Conservation (phyloP, 2,797 vertebrate species). For the Hoplostethus mediterraneus region DNA sequence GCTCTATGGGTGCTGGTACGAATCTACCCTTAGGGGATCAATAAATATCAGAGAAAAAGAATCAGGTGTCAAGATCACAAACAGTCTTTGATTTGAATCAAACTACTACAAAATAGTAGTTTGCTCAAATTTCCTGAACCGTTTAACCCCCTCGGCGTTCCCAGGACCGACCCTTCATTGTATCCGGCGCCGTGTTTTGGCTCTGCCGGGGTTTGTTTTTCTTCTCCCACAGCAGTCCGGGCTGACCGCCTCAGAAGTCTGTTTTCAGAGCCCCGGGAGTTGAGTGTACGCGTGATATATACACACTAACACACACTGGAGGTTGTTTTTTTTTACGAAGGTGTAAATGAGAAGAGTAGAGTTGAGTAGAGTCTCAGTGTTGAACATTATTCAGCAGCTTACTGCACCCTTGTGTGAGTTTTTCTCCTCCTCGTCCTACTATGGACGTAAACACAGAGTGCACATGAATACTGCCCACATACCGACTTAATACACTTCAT, state of each 20-base stretch:
- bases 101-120: background rate
- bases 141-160: background rate
- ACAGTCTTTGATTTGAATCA: no score
- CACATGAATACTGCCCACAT: background rate
- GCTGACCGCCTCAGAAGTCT: slow-evolving; percentile 46
- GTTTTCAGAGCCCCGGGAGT: slow-evolving; percentile 58
- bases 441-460: slow-evolving; percentile 38
- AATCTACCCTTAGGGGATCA: no score
- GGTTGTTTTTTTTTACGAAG: slow-evolving; percentile 44
- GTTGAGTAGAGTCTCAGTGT: slow-evolving; percentile 25
- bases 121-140: background rate
- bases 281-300: slow-evolving; percentile 45
- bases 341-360: slow-evolving; percentile 46
- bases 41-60: no score
- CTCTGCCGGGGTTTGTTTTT: slow-evolving; percentile 49
- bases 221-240: background rate
- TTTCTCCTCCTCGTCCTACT: slow-evolving; percentile 19
- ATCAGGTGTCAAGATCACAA: no score
- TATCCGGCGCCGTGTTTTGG: slow-evolving; percentile 32
- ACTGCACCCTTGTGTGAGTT: slow-evolving; percentile 33
- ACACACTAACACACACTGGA: slow-evolving; percentile 49
- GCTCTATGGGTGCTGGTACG: no score
- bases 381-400: slow-evolving; percentile 36
- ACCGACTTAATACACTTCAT: background rate
- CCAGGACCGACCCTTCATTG: slow-evolving; percentile 24